Evolutionary conservation across 1,140 invertebrate species (phyloP).

Genomic region (Zaprionus africanus): DNA sequence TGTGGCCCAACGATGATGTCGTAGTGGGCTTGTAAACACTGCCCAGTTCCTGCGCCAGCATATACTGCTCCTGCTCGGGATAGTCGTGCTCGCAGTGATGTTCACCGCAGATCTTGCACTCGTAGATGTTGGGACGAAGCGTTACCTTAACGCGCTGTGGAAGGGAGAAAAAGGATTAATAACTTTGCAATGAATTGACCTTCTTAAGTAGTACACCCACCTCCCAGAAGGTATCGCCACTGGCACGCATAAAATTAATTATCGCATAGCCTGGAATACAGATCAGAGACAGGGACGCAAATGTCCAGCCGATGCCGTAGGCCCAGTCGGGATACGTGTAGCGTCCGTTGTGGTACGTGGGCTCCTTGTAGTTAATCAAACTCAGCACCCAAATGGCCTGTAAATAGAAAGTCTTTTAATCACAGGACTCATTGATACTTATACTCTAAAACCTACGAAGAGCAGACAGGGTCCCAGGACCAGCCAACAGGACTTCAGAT

Average conservation of each 20-base stretch:
- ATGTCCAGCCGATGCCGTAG: constrained; percentile 93
- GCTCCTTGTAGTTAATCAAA: constrained; percentile 93
- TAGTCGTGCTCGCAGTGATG: constrained; percentile 85
- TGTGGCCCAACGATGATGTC: constrained; percentile 41
- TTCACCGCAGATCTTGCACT: constrained; percentile 86
- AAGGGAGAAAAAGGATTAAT: neutral
- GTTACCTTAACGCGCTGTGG: constrained; percentile 86
- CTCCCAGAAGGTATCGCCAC: constrained; percentile 89
- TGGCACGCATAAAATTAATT: constrained; percentile 88
- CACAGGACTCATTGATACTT: neutral
- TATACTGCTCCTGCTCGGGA: constrained; percentile 80
- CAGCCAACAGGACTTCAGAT: constrained; percentile 94
- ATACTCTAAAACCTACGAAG: constrained; percentile 87
- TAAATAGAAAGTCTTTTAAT: constrained; percentile 54
- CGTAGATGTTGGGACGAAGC: constrained; percentile 86
- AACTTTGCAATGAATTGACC: neutral
- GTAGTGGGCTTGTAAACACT: constrained; percentile 70
- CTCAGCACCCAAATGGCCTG: constrained; percentile 94
- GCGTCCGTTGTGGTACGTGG: constrained; percentile 90
- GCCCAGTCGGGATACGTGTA: constrained; percentile 94
- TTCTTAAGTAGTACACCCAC: constrained; percentile 85
- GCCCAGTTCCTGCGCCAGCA: constrained; percentile 75
- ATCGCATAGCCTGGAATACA: constrained; percentile 94
- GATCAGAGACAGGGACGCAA: constrained; percentile 92
- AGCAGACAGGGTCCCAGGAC: constrained; percentile 92